Evolutionary conservation across 1,140 invertebrate genomes (phyloP).

Genomic region (Polypedilum vanderplanki): DNA sequence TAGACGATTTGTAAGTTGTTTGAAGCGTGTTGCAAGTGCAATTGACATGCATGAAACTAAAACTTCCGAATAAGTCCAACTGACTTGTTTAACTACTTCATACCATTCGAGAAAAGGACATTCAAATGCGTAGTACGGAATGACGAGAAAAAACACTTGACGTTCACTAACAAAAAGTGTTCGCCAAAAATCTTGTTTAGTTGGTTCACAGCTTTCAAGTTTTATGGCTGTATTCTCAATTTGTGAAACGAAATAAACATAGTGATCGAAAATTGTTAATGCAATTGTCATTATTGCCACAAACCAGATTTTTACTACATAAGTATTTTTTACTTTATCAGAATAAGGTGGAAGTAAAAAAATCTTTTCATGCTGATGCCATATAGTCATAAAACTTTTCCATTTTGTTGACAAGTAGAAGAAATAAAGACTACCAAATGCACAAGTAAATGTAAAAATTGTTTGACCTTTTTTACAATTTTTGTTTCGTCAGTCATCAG

Average conservation of each 20-base stretch:
- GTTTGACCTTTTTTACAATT: not conserved
- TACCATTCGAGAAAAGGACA: conserved; percentile 4
- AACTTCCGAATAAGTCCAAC: conserved; percentile 19
- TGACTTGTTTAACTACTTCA: not conserved
- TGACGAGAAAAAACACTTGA: not conserved
- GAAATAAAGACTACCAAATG: conserved; percentile 8
- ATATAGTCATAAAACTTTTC: not conserved
- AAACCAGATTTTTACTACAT: not conserved
- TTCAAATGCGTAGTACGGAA: not conserved
- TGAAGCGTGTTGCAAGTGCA: not conserved
- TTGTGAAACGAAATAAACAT: conserved; percentile 15
- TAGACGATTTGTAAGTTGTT: conserved; percentile 24
- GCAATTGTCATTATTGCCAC: not conserved
- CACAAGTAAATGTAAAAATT: not conserved
- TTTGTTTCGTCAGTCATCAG: not conserved
- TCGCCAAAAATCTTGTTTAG: not conserved
- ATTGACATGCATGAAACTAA: not conserved
- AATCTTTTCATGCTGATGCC: not conserved
- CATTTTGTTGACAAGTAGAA: conserved; percentile 23
- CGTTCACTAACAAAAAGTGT: not conserved
- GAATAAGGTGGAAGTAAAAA: not conserved
- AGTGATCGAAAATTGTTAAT: not conserved
- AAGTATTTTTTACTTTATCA: not conserved
- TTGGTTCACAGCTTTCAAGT: not conserved
- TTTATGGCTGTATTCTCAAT: not conserved